Conservation (phyloP, 92 coral and sea anemone genomes). For the Actinernus sp. region DNA sequence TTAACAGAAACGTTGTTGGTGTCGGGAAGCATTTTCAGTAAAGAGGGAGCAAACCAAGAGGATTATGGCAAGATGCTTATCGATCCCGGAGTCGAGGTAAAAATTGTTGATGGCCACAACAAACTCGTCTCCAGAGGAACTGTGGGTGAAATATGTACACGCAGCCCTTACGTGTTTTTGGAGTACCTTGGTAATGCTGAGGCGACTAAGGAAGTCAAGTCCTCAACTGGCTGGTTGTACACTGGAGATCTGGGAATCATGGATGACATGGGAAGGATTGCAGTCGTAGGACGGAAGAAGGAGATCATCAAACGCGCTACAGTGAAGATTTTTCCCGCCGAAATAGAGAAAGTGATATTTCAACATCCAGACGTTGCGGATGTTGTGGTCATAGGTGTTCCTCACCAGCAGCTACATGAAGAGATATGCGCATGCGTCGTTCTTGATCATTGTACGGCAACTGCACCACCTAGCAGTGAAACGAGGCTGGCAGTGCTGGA, state of each 20-base stretch:
- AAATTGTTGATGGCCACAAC: conserved; percentile 16
- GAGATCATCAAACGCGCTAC: conserved; percentile 39
- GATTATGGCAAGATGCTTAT: conserved; percentile 13
- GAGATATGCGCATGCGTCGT: conserved; percentile 22
- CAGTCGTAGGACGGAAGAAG: conserved; percentile 28
- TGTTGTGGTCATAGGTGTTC: conserved; percentile 27
- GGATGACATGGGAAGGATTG: conserved; percentile 22
- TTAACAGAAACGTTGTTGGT: not conserved
- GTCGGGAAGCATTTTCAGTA: not conserved
- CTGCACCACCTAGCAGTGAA: not conserved
- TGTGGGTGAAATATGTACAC: conserved; percentile 29
- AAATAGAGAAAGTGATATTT: conserved; percentile 22
- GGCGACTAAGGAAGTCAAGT: conserved; percentile 14
- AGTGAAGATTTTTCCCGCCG: conserved; percentile 26
- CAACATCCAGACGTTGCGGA: conserved; percentile 24
- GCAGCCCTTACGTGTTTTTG: conserved; percentile 18
- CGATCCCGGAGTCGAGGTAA: conserved; percentile 17
- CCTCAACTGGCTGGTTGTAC: conserved; percentile 36
- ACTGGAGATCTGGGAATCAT: conserved; percentile 40
- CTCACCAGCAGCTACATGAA: conserved; percentile 42
- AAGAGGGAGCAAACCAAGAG: not conserved
- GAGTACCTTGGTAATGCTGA: conserved; percentile 36
- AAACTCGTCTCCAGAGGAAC: conserved; percentile 21
- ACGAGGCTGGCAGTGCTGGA: conserved; percentile 19
- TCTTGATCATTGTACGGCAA: not conserved